Percentiles rank a stretch among this genome's conserved stretches.
Conservation (phyloP, 1,140 invertebrate genomes). For the Chrysomallon squamiferum region DNA sequence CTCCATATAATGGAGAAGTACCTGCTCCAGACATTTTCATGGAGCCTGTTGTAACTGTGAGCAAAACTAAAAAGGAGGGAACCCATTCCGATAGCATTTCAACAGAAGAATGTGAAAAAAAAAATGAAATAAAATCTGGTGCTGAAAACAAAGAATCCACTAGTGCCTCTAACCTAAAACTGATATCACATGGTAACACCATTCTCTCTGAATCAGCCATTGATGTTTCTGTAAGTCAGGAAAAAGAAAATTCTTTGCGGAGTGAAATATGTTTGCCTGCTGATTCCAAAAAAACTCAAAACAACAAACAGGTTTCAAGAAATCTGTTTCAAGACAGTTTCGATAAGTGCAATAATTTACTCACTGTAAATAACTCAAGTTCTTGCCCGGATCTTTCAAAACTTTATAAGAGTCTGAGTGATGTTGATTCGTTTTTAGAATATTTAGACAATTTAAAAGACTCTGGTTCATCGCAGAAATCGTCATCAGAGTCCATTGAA, state of each 20-base stretch:
- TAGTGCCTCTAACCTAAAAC: constrained; percentile 4
- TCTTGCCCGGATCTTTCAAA: not conserved
- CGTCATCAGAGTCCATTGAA: no score
- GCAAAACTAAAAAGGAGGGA: not conserved
- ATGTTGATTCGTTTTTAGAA: constrained; percentile 19
- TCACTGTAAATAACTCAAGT: not conserved
- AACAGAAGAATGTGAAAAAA: constrained; percentile 16
- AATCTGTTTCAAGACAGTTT: no score
- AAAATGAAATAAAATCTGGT: constrained; percentile 14
- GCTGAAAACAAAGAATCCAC: not conserved
- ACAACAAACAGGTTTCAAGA: no score
- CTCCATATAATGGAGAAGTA: constrained; percentile 74
- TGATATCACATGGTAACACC: constrained; percentile 10
- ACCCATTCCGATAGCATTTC: constrained; percentile 7
- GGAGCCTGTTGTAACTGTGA: constrained; percentile 5
- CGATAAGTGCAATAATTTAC: no score
- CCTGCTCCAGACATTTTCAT: constrained; percentile 59
- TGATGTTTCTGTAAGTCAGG: no score
- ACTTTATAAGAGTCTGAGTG: constrained; percentile 15
- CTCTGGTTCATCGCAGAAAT: no score
- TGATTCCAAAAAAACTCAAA: no score
- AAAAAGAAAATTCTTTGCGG: no score
- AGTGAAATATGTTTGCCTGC: no score
- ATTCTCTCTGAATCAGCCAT: no score
- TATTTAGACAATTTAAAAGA: constrained; percentile 4